Conservation (phyloP, 2,797 vertebrate genomes). For the Moxostoma hubbsi region DNA sequence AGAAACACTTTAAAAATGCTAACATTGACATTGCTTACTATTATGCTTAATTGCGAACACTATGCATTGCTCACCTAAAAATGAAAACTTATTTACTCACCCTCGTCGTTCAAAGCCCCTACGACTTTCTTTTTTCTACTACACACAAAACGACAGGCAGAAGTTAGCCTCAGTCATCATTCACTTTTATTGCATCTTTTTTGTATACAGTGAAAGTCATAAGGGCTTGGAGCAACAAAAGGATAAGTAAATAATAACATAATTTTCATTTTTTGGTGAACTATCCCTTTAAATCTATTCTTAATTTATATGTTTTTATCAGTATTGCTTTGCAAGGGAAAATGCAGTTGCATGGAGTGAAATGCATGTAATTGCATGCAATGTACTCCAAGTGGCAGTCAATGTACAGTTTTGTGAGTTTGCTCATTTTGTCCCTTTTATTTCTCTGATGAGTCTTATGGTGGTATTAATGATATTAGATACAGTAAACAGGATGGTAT, state of each 20-base stretch:
- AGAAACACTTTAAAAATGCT: background rate
- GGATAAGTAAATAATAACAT: background rate
- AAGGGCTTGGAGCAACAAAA: background rate
- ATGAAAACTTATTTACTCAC: background rate
- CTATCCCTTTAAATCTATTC: background rate
- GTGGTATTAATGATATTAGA: background rate
- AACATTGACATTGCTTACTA: no score
- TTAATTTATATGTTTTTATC: background rate
- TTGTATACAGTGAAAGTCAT: background rate
- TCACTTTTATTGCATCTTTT: background rate
- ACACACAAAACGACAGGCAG: background rate
- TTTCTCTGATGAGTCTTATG: background rate
- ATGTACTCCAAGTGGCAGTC: constrained; percentile 71
- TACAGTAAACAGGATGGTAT: background rate
- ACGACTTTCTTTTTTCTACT: background rate
- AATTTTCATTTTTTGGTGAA: background rate
- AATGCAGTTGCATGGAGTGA: background rate
- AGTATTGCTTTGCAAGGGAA: background rate
- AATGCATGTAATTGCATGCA: constrained; percentile 62
- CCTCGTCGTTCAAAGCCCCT: background rate
- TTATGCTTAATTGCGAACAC: no score
- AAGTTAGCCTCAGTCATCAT: no score
- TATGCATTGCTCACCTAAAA: background rate
- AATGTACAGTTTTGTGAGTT: constrained; percentile 51
- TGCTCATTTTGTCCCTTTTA: background rate